Percentiles rank a stretch among this genome's conserved stretches.
phyloP scores from a whole-genome alignment of 2,888 invertebrate genomes.

The Argyresthia albistria region DNA sequence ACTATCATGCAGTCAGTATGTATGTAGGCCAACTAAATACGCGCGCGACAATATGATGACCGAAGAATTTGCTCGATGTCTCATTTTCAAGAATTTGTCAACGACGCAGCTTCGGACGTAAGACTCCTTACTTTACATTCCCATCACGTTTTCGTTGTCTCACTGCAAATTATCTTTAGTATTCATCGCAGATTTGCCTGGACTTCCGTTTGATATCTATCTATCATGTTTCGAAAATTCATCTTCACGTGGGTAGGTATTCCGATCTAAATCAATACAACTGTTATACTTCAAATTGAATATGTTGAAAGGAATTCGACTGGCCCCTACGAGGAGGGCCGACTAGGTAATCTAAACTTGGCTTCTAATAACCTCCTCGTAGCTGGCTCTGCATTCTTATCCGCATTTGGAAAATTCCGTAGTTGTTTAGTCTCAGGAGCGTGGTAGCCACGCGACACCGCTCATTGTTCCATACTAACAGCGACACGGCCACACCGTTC shows the following conservation, averaged over 20 bases:
- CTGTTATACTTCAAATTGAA: slow-evolving; percentile 1
- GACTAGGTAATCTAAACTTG: neutral
- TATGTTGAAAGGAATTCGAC: neutral
- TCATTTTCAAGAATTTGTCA: slow-evolving; percentile 43
- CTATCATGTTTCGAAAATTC: slow-evolving; percentile 2
- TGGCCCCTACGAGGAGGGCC: neutral
- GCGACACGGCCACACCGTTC: slow-evolving; percentile 47
- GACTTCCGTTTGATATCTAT: slow-evolving; percentile 27
- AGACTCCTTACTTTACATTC: slow-evolving; percentile 36
- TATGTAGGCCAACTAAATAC: too few relatives aligned
- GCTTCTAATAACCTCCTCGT: slow-evolving; percentile 1
- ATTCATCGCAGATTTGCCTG: slow-evolving; percentile 28
- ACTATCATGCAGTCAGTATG: too few relatives aligned
- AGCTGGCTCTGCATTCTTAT: slow-evolving; percentile 13
- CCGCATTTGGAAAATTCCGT: slow-evolving; percentile 39
- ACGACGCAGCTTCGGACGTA: slow-evolving; percentile 39
- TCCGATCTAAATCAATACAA: neutral
- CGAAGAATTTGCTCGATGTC: neutral
- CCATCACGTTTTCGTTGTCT: slow-evolving; percentile 31
- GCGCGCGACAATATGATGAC: neutral
- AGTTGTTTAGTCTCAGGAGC: slow-evolving; percentile 41
- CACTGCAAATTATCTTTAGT: slow-evolving; percentile 25
- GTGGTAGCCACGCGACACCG: slow-evolving; percentile 50
- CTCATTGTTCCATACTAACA: slow-evolving; percentile 53
- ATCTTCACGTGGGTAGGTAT: neutral